phyloP scores from a whole-genome alignment of 2,888 invertebrate genomes.

The Platycheirus rosarum region DNA sequence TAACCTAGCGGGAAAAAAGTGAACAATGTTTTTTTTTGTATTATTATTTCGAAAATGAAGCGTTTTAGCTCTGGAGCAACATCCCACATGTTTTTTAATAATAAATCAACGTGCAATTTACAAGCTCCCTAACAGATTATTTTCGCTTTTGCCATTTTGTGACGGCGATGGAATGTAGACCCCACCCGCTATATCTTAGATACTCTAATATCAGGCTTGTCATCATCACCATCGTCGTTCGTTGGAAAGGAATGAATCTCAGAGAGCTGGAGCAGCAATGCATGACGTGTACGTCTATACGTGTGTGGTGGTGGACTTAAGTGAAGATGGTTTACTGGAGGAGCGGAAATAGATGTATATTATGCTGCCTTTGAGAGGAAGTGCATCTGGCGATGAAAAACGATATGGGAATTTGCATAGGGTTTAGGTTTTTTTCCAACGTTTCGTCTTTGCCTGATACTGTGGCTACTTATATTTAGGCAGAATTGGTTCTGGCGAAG shows the following conservation, averaged over 20 bases:
- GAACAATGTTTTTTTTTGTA: neutral
- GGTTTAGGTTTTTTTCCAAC: slow-evolving; percentile 14
- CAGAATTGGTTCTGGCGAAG: slow-evolving; percentile 27
- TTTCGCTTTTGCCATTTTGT: slow-evolving; percentile 61
- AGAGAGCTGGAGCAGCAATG: slow-evolving; percentile 51
- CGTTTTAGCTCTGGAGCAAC: slow-evolving; percentile 15
- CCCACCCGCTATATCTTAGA: slow-evolving; percentile 2
- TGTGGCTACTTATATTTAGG: too few species aligned
- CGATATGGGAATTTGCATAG: slow-evolving; percentile 71
- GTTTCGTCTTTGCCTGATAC: slow-evolving; percentile 17
- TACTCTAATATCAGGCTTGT: slow-evolving; percentile 17
- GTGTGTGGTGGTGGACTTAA: slow-evolving; percentile 58
- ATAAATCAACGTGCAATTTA: slow-evolving; percentile 74
- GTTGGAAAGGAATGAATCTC: slow-evolving; percentile 24
- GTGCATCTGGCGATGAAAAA: slow-evolving; percentile 73
- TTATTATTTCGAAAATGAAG: neutral
- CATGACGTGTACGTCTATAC: slow-evolving; percentile 60
- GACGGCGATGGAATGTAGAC: slow-evolving; percentile 18
- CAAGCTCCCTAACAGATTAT: slow-evolving; percentile 70
- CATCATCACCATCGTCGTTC: slow-evolving; percentile 14
- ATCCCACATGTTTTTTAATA: slow-evolving; percentile 64
- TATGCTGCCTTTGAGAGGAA: slow-evolving; percentile 51
- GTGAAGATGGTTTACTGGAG: slow-evolving; percentile 70
- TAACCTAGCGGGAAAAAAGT: slow-evolving; percentile 37
- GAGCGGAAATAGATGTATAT: slow-evolving; percentile 42